These are phyloP conservation scores for Sminthurides aquaticus DNA, from an alignment of 2,888 invertebrate species.

Conservation along the genomic window DNA sequence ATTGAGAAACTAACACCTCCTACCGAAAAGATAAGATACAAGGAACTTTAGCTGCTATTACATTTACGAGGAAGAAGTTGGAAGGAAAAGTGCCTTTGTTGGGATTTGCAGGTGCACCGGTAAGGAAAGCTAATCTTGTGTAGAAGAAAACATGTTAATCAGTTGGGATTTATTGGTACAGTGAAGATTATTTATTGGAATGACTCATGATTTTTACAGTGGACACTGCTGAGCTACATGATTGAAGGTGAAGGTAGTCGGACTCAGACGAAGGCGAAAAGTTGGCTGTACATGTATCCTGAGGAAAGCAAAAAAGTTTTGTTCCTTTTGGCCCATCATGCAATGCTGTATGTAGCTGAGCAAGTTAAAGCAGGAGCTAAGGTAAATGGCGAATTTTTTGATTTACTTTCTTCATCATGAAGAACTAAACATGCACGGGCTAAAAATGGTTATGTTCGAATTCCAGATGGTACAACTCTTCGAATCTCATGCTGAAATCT, in stretches of 20 bases:
- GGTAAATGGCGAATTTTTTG: constrained; percentile 43
- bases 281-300: constrained; percentile 76
- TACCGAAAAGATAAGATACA: constrained; percentile 56
- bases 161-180: not conserved
- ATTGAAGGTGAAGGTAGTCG: constrained; percentile 92
- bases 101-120: constrained; percentile 89
- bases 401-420: constrained; percentile 1
- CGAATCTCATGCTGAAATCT: constrained; percentile 88
- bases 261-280: constrained; percentile 82
- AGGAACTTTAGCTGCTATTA: constrained; percentile 90
- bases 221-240: constrained; percentile 97
- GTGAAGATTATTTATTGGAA: not conserved
- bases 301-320: constrained; percentile 69
- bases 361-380: constrained; percentile 60
- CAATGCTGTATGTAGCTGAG: constrained; percentile 83
- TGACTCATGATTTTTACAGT: constrained; percentile 51
- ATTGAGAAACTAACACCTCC: constrained; percentile 61
- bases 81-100: constrained; percentile 88
- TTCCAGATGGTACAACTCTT: constrained; percentile 75
- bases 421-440: not conserved
- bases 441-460: constrained; percentile 18
- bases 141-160: no score
- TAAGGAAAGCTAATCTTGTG: constrained; percentile 44
- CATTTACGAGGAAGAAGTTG: constrained; percentile 76
- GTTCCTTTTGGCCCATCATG: constrained; percentile 66